These are phyloP conservation scores for Cyanoramphus novaezelandiae DNA, from an alignment of 2,113 vertebrate genomes.

Conservation along the genomic window DNA sequence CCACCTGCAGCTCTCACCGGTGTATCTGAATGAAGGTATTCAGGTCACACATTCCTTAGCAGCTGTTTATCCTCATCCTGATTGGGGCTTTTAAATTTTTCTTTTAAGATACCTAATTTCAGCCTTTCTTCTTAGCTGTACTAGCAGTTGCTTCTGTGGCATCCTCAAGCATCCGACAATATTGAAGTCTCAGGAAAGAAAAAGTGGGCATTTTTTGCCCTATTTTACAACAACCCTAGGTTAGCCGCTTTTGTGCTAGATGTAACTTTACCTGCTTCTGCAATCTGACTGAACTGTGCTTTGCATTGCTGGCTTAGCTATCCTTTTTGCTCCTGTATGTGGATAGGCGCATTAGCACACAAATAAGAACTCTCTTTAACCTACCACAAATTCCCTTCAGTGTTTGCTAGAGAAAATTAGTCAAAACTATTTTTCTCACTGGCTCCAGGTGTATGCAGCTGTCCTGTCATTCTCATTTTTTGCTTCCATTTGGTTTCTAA, in stretches of 20 bases:
- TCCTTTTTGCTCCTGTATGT: background rate
- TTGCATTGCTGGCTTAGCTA: background rate
- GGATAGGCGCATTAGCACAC: background rate
- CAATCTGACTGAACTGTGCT: background rate
- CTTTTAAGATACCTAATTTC: background rate
- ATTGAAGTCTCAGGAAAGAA: background rate
- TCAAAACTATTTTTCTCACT: background rate
- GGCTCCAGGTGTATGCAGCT: accelerated
- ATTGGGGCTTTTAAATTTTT: background rate
- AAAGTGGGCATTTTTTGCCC: accelerated
- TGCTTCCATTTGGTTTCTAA: background rate
- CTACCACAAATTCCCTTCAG: background rate
- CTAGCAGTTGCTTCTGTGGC: background rate
- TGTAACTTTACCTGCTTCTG: background rate
- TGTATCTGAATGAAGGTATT: background rate
- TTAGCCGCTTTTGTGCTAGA: background rate
- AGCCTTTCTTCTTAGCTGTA: background rate
- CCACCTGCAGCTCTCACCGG: background rate
- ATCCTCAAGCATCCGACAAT: background rate
- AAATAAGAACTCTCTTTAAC: background rate
- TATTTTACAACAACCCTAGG: background rate
- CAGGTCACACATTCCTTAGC: background rate
- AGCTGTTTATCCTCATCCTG: background rate
- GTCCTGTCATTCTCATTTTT: background rate
- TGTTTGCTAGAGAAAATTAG: background rate